Conservation (phyloP, 2,888 invertebrate species). For the Nezara viridula region DNA sequence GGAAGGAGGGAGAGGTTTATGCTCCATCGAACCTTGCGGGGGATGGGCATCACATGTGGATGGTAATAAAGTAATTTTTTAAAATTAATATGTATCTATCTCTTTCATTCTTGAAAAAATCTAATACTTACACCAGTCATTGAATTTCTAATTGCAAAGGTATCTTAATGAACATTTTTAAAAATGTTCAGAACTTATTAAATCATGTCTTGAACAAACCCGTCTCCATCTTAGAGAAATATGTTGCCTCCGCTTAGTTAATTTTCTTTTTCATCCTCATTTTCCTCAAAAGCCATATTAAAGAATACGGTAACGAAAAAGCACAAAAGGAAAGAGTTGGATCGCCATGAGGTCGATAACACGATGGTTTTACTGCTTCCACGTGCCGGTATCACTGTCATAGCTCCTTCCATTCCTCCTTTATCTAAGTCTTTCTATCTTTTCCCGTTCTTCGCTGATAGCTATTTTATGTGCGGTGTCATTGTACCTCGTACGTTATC, state of each 20-base stretch:
- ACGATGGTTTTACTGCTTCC: background rate
- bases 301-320: background rate
- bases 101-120: too few species aligned
- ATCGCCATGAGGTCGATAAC: background rate
- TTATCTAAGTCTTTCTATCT: constrained; percentile 13
- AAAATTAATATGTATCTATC: too few species aligned
- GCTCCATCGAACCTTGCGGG: too few species aligned
- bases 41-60: too few species aligned
- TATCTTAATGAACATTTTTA: background rate
- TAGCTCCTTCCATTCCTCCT: background rate
- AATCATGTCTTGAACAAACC: background rate
- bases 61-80: too few species aligned
- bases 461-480: constrained; percentile 32
- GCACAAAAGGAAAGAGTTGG: background rate
- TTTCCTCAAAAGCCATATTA: background rate
- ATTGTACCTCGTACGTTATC: background rate
- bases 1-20: too few species aligned
- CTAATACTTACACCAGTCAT: too few species aligned
- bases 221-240: background rate
- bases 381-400: background rate
- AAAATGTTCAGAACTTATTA: background rate
- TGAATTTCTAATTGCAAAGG: background rate
- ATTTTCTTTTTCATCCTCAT: background rate
- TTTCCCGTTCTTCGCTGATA: background rate
- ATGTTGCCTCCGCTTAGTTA: background rate